Base-by-base conservation (phyloP, 2,888 invertebrate species). In the Argyresthia albistria region DNA sequence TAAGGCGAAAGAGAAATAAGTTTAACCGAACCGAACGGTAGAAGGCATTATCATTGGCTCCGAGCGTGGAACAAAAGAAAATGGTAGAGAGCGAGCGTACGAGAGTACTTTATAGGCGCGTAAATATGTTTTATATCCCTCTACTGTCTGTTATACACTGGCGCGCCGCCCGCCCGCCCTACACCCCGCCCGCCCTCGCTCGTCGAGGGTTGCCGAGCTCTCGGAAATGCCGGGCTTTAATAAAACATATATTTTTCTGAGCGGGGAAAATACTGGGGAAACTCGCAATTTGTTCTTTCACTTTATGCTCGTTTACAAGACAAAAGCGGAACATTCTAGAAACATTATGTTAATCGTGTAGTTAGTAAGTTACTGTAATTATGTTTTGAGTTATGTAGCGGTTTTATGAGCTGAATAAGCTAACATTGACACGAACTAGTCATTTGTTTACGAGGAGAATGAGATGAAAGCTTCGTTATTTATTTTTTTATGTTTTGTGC, bases 251-350 rank as follows among this genome's bases (percentile, higher is more conserved):
- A 87, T 87, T 87, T 86, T 86, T 86, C 84, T 83, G 82, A 86
- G 84, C 87, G 86, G 80, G 84, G 84, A 86, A 87, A 87, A 86
- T 86, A 83, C 86, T 83, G 86, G 83, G 84, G 86, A 86, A 86
- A 84, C 84, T 87, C 84, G 83, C 84, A 86, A 87, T 87, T 87
- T 87, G 87, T 86, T 87, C 86, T 86, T 87, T 87, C 87, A 87
- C 87, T 87, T 87, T 87, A 87, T 84, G 83, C 84, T 83, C 87
- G 86, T 87, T 87, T 87, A 87, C 86, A 84, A 87, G 87, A 87
- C 86, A 87, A 87, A 87, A 87, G 84, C 83, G 83, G 81, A 83
- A 81, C 87, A 82, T 86, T 83, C 76, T 77, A 79, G 75, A 71
- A 83, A 82, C 83, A 86, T 87, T 86, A 86, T 86, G 84, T 82